phyloP scores from a whole-genome alignment of 1,140 invertebrate genomes.

The Cydia amplana region DNA sequence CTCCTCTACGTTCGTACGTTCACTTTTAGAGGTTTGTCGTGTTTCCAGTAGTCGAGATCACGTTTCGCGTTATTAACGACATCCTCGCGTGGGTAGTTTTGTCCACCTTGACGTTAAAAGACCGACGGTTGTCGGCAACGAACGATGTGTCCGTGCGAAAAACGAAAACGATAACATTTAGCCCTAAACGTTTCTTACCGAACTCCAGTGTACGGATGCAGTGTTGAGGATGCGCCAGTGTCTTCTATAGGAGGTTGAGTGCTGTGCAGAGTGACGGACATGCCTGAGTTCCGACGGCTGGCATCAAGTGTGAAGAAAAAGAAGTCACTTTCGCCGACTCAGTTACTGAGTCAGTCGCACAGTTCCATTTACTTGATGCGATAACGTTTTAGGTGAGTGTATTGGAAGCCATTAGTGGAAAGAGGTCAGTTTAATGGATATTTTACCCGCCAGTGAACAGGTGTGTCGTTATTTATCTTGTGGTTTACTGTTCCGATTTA shows the following conservation, averaged over 20 bases:
- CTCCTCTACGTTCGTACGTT: conserved; percentile 49
- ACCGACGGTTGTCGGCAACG: conserved; percentile 34
- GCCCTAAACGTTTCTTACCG: conserved; percentile 31
- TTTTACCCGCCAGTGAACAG: conserved; percentile 44
- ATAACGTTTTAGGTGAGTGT: conserved; percentile 77
- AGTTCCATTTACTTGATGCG: conserved; percentile 70
- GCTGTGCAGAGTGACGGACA: conserved; percentile 65
- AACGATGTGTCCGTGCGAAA: conserved; percentile 54
- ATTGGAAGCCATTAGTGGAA: conserved; percentile 56
- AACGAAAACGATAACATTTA: conserved; percentile 51
- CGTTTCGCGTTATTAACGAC: conserved; percentile 55
- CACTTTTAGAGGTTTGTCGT: conserved; percentile 48
- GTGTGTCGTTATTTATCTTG: conserved; percentile 42
- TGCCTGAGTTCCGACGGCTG: conserved; percentile 69
- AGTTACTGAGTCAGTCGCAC: conserved; percentile 52
- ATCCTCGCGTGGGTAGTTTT: conserved; percentile 60
- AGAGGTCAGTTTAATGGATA: conserved; percentile 51
- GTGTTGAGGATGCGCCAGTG: conserved; percentile 59
- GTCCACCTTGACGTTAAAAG: conserved; percentile 12
- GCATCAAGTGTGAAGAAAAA: conserved; percentile 75
- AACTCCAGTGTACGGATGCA: conserved; percentile 63
- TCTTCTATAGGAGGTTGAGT: conserved; percentile 46
- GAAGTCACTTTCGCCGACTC: conserved; percentile 61
- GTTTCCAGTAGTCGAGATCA: conserved; percentile 56
- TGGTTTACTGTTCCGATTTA: conserved; percentile 16